phyloP scores from a whole-genome alignment of 2,113 vertebrate genomes.

The Andinoacara biseriatus region DNA sequence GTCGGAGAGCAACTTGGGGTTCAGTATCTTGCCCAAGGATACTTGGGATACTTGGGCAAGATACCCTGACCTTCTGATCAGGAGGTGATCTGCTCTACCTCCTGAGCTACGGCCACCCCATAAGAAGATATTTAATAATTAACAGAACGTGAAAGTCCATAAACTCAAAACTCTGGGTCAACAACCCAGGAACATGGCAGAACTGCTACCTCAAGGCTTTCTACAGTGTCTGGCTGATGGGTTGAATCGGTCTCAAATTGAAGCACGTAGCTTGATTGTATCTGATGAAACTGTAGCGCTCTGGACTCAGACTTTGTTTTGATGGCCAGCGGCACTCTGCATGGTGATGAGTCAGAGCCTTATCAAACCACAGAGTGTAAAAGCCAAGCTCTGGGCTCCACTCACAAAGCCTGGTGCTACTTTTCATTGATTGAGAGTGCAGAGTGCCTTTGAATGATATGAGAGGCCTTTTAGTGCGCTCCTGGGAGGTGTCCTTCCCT shows the following conservation, averaged over 20 bases:
- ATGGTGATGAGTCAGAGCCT: constrained; percentile 32
- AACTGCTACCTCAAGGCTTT: background rate
- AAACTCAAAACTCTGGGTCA: background rate
- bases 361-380: constrained; percentile 42
- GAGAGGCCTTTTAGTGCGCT: constrained; percentile 62
- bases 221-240: background rate
- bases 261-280: background rate
- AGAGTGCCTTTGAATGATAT: constrained; percentile 62
- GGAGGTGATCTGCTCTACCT: no score
- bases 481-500: constrained; percentile 50
- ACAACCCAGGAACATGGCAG: background rate
- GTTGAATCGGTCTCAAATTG: background rate
- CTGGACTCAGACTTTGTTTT: background rate
- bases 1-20: no score
- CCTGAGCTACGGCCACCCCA: no score
- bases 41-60: no score
- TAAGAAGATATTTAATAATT: background rate
- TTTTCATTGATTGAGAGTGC: constrained; percentile 52
- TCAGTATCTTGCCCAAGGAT: no score
- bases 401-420: constrained; percentile 31
- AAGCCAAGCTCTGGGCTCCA: constrained; percentile 36
- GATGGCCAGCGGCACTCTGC: constrained; percentile 34
- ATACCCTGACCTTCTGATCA: no score
- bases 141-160: background rate
- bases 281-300: background rate